A percentile compares a stretch with the other conserved stretches of the same genome.
Conservation (phyloP, 2,888 invertebrate genomes). For the Operophtera brumata region DNA sequence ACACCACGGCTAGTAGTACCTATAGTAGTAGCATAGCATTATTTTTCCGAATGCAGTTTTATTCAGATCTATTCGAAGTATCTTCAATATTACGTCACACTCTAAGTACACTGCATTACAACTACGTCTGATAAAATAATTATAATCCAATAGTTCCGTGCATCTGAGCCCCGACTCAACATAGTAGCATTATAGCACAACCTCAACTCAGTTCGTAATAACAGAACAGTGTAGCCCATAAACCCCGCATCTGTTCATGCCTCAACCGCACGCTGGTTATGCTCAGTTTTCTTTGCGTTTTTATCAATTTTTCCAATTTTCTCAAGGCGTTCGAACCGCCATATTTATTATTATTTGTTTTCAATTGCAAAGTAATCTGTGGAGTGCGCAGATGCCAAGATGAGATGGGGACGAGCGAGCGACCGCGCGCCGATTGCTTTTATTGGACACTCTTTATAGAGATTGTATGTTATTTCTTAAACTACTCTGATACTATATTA, state of each 20-base stretch:
- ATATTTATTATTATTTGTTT: conserved; percentile 80
- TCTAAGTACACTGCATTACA: too few species aligned
- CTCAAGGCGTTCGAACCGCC: conserved; percentile 47
- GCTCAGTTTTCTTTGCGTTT: conserved; percentile 28
- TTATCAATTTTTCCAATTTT: conserved; percentile 72
- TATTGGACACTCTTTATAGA: conserved; percentile 19
- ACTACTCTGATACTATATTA: not conserved
- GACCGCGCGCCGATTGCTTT: conserved; percentile 19
- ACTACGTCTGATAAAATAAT: not conserved
- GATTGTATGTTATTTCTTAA: conserved; percentile 11
- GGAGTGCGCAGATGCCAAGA: conserved; percentile 70
- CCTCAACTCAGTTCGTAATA: not conserved
- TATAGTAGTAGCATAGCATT: too few species aligned
- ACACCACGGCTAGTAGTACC: too few species aligned
- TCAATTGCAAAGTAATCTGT: conserved; percentile 78
- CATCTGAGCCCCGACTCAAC: not conserved
- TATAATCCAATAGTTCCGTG: not conserved
- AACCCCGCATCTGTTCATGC: conserved; percentile 7
- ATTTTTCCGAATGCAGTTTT: too few species aligned
- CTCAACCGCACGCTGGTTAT: conserved; percentile 7
- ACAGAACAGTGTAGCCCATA: conserved; percentile 1
- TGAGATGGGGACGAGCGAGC: conserved; percentile 32
- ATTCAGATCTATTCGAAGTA: too few species aligned
- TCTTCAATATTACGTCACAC: too few species aligned
- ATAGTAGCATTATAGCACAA: not conserved